A percentile compares a stretch with the other conserved stretches of the same genome.
Evolutionary conservation across 2,797 vertebrate genomes (phyloP).

Genomic region (Pangasius krempfi): DNA sequence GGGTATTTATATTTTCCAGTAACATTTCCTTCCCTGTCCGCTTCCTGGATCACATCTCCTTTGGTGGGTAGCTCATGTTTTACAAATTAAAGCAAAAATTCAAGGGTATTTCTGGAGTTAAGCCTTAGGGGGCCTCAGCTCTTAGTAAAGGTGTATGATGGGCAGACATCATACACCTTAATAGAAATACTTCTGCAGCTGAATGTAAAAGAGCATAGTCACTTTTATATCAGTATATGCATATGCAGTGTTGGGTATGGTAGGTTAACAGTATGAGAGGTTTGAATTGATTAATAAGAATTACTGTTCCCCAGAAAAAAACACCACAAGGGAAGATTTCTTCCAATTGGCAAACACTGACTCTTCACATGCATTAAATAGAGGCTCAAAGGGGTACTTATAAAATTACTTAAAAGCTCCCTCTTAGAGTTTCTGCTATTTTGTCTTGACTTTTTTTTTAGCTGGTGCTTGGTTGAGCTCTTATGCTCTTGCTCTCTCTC

Average conservation of each 20-base stretch:
- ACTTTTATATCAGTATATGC: neutral
- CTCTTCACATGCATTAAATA: neutral
- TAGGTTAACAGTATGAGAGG: neutral
- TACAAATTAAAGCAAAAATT: neutral
- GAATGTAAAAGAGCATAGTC: neutral
- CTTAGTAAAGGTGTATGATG: neutral
- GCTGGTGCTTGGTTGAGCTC: neutral
- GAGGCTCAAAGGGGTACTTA: neutral
- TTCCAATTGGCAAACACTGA: neutral
- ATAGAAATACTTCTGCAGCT: neutral
- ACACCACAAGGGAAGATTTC: neutral
- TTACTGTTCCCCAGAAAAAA: neutral
- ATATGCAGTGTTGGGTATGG: neutral
- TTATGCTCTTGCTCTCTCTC: neutral
- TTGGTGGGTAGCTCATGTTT: neutral
- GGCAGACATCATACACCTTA: neutral
- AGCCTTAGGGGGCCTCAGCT: neutral
- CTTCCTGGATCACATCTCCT: neutral
- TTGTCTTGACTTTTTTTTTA: neutral
- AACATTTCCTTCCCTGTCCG: neutral
- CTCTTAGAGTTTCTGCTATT: neutral
- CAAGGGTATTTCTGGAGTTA: neutral
- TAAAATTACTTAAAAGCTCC: neutral
- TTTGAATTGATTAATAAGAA: neutral
- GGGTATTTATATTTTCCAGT: neutral